Base-by-base conservation (phyloP, 2,797 vertebrate species). In the Sphaeramia orbicularis region DNA sequence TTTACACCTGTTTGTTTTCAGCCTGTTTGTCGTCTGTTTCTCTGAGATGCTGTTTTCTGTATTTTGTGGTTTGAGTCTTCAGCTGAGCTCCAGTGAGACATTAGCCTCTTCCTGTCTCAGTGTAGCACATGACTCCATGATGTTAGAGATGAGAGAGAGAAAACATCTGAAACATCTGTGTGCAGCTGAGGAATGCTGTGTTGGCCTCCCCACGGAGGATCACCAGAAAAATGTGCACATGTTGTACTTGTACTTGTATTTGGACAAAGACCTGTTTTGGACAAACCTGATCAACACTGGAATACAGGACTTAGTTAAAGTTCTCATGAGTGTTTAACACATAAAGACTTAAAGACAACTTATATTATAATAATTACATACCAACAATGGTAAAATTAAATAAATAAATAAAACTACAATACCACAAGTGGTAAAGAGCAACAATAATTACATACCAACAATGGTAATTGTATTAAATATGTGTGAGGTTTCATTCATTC, bases 141-240 rank as follows among this genome's bases (percentile, higher is more conserved):
- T 65, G 54, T 68, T 44, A 8, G n/a, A 66, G 13, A 40, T n/a
- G n/a, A n/a, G 16, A 13, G 15, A 45, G 24, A 65, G 58, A 60
- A 15, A 54, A 55, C 36, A 72, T 52, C 51, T 57, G 47, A 48
- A 86, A 79, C 87, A 88, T 83, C 77, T 89, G 86, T 66, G 71
- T 60, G 74, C 73, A 79, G 86, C 81, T 86, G 65, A 60, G 88
- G 83, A 86, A 86, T 81, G 79, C 36, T 30, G 58, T 5, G 1
- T 27, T 75, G 78, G 76, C 74, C 40, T 74, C 72, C 61, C 73
- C 8, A 16, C 38, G 70, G 70, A 63, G 32, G 48, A 59, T 45
- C 2, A 27, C 36, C 59, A 73, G 68, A 65, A 76, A 75, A 65
- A 78, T 77, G 47, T 69, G 68, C 21, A 83, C 84, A 64, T 43